Conservation (phyloP, 1,140 invertebrate species). For the Metaphire vulgaris region DNA sequence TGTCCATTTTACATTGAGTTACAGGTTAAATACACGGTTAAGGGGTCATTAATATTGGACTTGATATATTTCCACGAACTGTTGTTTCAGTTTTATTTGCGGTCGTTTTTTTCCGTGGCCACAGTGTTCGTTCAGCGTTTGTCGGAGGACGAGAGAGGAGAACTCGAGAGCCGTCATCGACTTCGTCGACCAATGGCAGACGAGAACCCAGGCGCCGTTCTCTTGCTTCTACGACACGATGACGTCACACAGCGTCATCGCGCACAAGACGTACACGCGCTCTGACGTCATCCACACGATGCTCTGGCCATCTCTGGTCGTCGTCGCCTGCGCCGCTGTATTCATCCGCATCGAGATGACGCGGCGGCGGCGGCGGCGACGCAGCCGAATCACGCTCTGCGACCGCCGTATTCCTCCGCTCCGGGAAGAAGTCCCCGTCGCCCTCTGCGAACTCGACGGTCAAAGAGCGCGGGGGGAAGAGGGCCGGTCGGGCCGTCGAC, state of each 20-base stretch:
- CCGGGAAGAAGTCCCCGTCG: neutral
- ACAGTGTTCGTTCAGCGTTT: conserved; percentile 29
- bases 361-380: no score
- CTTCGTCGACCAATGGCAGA: conserved; percentile 21
- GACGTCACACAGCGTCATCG: conserved; percentile 26
- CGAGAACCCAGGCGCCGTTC: neutral
- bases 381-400: conserved; percentile 23
- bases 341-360: conserved; percentile 27
- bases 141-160: conserved; percentile 23
- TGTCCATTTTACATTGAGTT: no score
- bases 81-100: no score
- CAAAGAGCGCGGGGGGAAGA: neutral
- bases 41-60: no score
- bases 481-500: no score
- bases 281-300: conserved; percentile 29
- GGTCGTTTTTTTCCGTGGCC: no score
- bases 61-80: no score
- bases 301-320: conserved; percentile 30
- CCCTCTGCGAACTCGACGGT: neutral
- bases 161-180: conserved; percentile 19
- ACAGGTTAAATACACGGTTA: no score
- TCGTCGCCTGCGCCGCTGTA: conserved; percentile 28
- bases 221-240: conserved; percentile 29
- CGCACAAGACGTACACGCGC: conserved; percentile 18
- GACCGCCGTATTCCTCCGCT: neutral